Percentiles rank a stretch among this genome's conserved stretches.
These are phyloP conservation scores for Ormyrus pomaceus DNA, from an alignment of 2,888 invertebrate genomes.

Conservation along the genomic window DNA sequence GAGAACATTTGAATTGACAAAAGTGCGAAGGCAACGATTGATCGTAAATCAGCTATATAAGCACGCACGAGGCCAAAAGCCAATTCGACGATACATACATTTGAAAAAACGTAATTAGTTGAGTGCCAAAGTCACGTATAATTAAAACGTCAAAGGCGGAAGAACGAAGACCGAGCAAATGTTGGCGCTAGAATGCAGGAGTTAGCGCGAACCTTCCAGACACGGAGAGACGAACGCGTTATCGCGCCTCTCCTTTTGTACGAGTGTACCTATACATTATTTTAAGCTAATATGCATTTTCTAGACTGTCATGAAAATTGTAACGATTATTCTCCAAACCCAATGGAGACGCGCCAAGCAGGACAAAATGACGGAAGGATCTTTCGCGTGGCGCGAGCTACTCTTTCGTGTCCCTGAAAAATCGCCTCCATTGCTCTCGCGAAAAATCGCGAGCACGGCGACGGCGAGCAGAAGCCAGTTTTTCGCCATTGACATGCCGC, in stretches of 20 bases:
- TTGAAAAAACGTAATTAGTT: background rate
- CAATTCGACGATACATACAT: background rate
- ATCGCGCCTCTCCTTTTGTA: too few species aligned
- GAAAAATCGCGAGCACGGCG: background rate
- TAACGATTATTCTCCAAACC: too few species aligned
- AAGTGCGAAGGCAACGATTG: background rate
- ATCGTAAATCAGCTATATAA: constrained; percentile 6
- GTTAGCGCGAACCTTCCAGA: background rate
- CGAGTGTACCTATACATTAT: too few species aligned
- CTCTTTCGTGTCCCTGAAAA: background rate
- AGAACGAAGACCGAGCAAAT: background rate
- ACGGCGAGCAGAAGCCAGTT: background rate
- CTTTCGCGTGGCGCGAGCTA: background rate
- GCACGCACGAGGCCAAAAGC: constrained; percentile 19
- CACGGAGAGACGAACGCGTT: background rate
- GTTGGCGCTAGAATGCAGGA: background rate
- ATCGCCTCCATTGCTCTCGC: constrained; percentile 44
- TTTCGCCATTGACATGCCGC: background rate
- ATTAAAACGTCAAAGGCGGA: constrained; percentile 1
- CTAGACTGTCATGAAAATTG: too few species aligned
- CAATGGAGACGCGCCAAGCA: too few species aligned
- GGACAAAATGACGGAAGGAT: background rate
- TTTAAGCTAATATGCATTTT: too few species aligned
- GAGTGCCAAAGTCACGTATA: constrained; percentile 15
- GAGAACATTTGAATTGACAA: too few species aligned